Base-by-base conservation (phyloP, 1,140 invertebrate species). In the Hycleus cichorii region DNA sequence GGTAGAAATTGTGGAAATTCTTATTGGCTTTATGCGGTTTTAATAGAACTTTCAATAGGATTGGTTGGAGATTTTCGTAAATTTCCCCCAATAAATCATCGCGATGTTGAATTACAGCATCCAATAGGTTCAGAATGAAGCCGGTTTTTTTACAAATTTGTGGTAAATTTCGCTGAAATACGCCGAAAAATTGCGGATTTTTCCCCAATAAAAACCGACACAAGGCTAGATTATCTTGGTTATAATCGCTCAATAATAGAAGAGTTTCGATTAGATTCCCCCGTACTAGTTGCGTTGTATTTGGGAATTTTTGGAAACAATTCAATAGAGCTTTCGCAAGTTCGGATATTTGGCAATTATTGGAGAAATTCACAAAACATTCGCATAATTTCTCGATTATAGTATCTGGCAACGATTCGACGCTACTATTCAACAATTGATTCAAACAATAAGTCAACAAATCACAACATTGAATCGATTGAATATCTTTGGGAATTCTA, bases 11-110 rank as follows among this genome's bases (percentile, higher is more conserved):
- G 26, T 77, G 66, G 54, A 83, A 83, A 46, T 84, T 77, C 61
- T 82, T 77, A 0, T 80, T 79, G 0, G 79, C 81, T 75, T 84
- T 85, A 51, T 82, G 80, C 1, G 83, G 82, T 64, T 83, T 84
- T 64, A 81, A 79, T 11, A 84, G 72, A 49, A 78, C 74, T 70
- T 83, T 84, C 49, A 74, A 68, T 38, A 84, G 77, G 59, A 79
- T 80, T 11, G 74, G 71, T 68, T 82, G 81, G 53, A 82, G 80
- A 59, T 78, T 75, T 39, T 77, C 71, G 68, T 79, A 84, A 60
- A 83, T 73, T 26, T 62, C 74, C 43, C 72, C 61, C 9, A 83
- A 62, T 39, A 78, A 63, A 6, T 74, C 64, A 12, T 69, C 27
- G 32, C 76, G 65, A 47, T 77, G 71, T 18, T 70, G 50, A 39